Percentiles rank a stretch among this genome's conserved stretches.
Evolutionary conservation across 1,140 invertebrate species (phyloP).

Genomic region (Drosophila kohkoa): DNA sequence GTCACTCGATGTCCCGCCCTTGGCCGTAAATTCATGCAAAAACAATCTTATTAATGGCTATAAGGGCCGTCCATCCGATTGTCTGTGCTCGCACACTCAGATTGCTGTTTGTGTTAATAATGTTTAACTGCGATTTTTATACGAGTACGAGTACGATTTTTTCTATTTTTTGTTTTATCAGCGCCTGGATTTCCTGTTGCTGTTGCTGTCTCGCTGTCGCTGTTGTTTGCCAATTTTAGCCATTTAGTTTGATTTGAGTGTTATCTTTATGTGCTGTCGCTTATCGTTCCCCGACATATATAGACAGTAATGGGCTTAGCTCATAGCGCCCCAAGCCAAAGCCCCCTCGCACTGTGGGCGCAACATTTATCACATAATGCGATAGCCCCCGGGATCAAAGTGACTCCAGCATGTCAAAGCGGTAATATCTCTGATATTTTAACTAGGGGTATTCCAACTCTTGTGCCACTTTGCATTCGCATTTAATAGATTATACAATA

Average conservation of each 20-base stretch:
- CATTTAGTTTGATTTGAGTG: conserved; percentile 79
- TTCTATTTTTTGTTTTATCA: conserved; percentile 48
- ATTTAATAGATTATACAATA: background rate
- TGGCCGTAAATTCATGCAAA: conserved; percentile 79
- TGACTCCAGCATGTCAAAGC: conserved; percentile 32
- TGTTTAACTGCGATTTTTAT: conserved; percentile 82
- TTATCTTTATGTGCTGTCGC: conserved; percentile 78
- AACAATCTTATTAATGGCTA: conserved; percentile 82
- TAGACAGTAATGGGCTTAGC: conserved; percentile 71
- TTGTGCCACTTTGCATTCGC: background rate
- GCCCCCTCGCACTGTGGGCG: conserved; percentile 17
- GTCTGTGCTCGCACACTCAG: conserved; percentile 6
- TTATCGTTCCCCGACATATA: conserved; percentile 61
- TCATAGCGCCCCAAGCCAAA: conserved; percentile 14
- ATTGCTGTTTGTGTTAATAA: conserved; percentile 65
- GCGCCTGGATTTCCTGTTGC: conserved; percentile 73
- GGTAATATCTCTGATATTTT: conserved; percentile 31
- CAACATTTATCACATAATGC: conserved; percentile 41
- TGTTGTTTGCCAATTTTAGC: conserved; percentile 75
- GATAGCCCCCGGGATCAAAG: conserved; percentile 16
- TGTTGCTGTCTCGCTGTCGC: conserved; percentile 61
- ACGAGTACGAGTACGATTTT: conserved; percentile 24
- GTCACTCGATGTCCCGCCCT: conserved; percentile 45
- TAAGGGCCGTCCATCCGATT: conserved; percentile 42
- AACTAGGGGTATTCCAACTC: conserved; percentile 31